Percentiles rank a stretch among this genome's conserved stretches.
These are phyloP conservation scores for Polypedilum pembai DNA, from an alignment of 1,140 invertebrate species.

Conservation along the genomic window DNA sequence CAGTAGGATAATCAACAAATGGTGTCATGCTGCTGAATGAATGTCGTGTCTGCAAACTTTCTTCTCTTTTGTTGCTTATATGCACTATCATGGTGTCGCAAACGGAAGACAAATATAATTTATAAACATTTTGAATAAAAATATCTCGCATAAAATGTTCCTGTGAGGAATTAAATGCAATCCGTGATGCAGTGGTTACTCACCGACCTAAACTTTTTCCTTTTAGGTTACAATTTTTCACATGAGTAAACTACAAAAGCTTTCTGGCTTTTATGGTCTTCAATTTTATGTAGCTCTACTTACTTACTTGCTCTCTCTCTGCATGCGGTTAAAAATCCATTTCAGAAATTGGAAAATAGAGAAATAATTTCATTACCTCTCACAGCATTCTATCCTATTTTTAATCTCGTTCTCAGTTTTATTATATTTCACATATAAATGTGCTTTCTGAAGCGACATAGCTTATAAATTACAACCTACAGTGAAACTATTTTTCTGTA, in stretches of 20 bases:
- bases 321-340: neutral
- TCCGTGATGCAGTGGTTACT: neutral
- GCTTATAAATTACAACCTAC: no score
- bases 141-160: neutral
- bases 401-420: no score
- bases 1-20: constrained; percentile 15
- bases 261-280: constrained; percentile 12
- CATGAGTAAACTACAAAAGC: neutral
- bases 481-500: no score
- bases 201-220: neutral
- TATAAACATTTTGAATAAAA: neutral
- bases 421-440: no score
- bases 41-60: neutral
- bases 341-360: neutral
- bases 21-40: constrained; percentile 21
- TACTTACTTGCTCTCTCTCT: neutral
- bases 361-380: neutral
- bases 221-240: neutral
- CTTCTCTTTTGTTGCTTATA: neutral
- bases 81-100: neutral
- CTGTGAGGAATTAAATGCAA: neutral
- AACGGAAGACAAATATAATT: neutral
- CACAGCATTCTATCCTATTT: neutral
- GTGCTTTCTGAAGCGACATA: no score
- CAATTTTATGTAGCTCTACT: neutral